phyloP scores from a whole-genome alignment of 2,113 vertebrate species.

The Rhinolophus ferrumequinum region DNA sequence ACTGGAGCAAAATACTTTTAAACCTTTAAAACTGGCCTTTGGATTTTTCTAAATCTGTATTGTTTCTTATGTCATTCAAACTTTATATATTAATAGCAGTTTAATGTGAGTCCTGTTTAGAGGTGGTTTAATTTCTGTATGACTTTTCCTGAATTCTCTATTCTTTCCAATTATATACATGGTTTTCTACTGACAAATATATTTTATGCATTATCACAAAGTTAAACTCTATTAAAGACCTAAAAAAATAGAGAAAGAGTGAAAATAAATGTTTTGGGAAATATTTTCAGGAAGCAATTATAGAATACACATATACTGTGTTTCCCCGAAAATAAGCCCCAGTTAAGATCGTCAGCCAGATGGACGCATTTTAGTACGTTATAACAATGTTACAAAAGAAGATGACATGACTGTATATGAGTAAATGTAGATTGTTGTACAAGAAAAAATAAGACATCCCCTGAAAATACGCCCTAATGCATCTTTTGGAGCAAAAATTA shows the following conservation, averaged over 20 bases:
- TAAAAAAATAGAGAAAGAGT: background rate
- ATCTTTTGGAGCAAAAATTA: no score
- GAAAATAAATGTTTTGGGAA: background rate
- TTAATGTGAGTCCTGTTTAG: background rate
- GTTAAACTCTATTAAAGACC: background rate
- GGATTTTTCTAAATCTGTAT: background rate
- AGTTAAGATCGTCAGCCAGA: no score
- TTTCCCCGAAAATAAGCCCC: no score
- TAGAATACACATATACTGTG: background rate
- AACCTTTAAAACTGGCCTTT: background rate
- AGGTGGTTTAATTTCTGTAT: background rate
- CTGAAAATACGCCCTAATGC: no score
- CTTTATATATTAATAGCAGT: background rate
- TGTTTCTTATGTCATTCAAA: background rate
- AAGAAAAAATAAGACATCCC: no score
- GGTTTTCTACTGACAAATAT: background rate
- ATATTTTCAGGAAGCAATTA: background rate
- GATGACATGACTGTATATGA: no score
- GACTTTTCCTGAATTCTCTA: background rate
- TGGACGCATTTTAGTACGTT: no score
- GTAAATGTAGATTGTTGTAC: no score
- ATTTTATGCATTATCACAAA: background rate
- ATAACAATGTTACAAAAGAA: no score
- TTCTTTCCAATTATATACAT: background rate
- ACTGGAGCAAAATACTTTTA: background rate